Percentiles rank a stretch among this genome's conserved stretches.
Evolutionary conservation across 2,797 vertebrate species (phyloP).

Genomic region (Enteromius argenteus): DNA sequence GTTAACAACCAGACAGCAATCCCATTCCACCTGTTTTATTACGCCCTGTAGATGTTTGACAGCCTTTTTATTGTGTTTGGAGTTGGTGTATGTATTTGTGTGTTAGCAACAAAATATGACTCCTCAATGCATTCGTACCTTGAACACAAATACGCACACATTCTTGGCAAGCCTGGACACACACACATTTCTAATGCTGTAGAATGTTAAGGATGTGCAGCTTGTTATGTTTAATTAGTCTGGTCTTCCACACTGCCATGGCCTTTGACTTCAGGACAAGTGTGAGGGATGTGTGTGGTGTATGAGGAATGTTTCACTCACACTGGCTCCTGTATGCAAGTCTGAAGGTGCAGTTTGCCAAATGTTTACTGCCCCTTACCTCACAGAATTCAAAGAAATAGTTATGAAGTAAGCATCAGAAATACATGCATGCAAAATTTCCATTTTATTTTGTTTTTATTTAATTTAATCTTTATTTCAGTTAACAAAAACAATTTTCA

Average conservation of each 20-base stretch:
- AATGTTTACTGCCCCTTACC: conserved; percentile 27
- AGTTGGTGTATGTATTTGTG: conserved; percentile 21
- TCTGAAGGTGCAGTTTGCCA: not conserved
- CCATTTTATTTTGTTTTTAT: not conserved
- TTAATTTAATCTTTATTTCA: not conserved
- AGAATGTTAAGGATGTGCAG: conserved; percentile 36
- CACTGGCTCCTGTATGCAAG: conserved; percentile 1
- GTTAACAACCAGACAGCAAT: conserved; percentile 5
- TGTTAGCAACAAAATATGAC: conserved; percentile 23
- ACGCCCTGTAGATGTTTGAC: conserved; percentile 12
- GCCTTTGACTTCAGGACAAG: conserved; percentile 42
- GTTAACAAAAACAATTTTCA: not conserved
- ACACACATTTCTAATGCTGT: conserved; percentile 25
- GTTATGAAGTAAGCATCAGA: not conserved
- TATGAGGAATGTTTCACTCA: conserved; percentile 36
- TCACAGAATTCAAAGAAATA: conserved; percentile 14
- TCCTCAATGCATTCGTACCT: conserved; percentile 8
- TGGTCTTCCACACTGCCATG: conserved; percentile 25
- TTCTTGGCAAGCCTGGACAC: conserved; percentile 23
- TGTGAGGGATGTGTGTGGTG: conserved; percentile 23
- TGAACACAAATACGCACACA: conserved; percentile 8
- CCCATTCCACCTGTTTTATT: conserved; percentile 22
- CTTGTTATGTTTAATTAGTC: conserved; percentile 42
- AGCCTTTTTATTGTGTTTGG: not conserved
- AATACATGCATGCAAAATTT: not conserved